These are phyloP conservation scores for Drosophila ambigua DNA, from an alignment of 1,140 invertebrate species.

Conservation along the genomic window DNA sequence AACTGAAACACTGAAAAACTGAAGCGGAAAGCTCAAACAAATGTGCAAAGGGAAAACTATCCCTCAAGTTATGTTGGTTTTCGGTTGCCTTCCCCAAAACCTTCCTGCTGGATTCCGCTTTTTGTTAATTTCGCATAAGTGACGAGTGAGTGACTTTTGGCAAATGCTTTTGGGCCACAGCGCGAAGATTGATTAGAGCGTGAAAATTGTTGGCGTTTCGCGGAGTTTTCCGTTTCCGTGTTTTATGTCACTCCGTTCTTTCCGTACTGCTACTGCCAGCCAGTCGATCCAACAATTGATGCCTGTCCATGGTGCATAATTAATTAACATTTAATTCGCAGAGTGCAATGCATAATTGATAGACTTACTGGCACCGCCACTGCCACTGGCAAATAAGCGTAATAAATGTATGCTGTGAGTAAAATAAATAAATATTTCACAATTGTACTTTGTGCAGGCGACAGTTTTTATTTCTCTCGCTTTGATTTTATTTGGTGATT, in stretches of 20 bases:
- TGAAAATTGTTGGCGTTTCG: slow-evolving; percentile 72
- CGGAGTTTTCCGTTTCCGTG: slow-evolving; percentile 2
- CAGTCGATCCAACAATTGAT: slow-evolving; percentile 39
- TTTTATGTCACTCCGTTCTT: slow-evolving; percentile 20
- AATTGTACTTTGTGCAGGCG: slow-evolving; percentile 56
- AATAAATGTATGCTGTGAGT: slow-evolving; percentile 20
- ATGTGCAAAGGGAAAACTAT: slow-evolving; percentile 40
- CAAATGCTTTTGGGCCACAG: slow-evolving; percentile 64
- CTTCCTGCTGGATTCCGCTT: slow-evolving; percentile 23
- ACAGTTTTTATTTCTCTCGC: slow-evolving; percentile 33
- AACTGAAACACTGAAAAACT: slow-evolving; percentile 28
- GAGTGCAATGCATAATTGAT: slow-evolving; percentile 55
- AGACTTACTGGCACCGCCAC: slow-evolving; percentile 9
- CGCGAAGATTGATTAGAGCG: slow-evolving; percentile 71
- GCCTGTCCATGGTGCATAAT: slow-evolving; percentile 60
- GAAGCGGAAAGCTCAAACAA: slow-evolving; percentile 69
- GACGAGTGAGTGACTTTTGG: slow-evolving; percentile 81
- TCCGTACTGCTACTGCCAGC: background rate
- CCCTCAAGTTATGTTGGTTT: slow-evolving; percentile 73
- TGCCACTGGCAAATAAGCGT: background rate
- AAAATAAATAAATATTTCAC: slow-evolving; percentile 55
- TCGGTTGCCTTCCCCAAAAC: slow-evolving; percentile 33
- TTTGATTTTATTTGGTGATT: slow-evolving; percentile 31
- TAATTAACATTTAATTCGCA: slow-evolving; percentile 54
- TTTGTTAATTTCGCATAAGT: slow-evolving; percentile 81